Base-by-base conservation (phyloP, 2,888 invertebrate species). In the Heliconius ethilla region DNA sequence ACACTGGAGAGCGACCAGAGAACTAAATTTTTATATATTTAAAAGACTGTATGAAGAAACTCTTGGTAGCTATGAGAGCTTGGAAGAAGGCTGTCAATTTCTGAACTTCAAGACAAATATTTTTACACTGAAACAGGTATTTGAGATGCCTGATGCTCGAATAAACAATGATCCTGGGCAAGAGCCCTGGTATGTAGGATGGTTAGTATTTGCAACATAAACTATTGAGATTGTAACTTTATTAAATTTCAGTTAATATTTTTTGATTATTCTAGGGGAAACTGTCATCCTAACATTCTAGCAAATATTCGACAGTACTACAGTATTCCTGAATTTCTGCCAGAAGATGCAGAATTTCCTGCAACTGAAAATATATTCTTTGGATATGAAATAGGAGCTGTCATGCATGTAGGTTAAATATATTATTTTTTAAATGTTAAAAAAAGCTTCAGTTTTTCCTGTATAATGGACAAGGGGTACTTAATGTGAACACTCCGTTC, bases 311-410 rank as follows among this genome's bases (percentile, higher is more conserved):
- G 97, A 78, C 94, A 96, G 85, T 96, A 97, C 88, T 98, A 98
- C 89, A 95, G 96, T 62, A 94, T 97, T 77, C 98, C 98, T 45
- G 96, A 97, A 84, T 98, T 99, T 91, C 93, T 99, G 82, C 98
- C 98, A 3, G 95, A 96, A 78, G 97, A 98, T 91, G 97, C 98
- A n/a, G 98, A 98, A 90, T 96, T 97, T 86, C 97, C 98, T 75
- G 96, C 96, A 63, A 96, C 97, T 72, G 98, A 98, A 92, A 98
- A 98, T 94, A 97, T 98, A 83, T 98, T 99, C 90, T 96, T 98
- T 95, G 98, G 98, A 67, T 98, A 97, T 86, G 97, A 98, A 85
- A 97, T 97, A 86, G 98, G 98, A 78, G 98, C 98, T 78, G 96
- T 97, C 79, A 97, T 98, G 97, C 98, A 98, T 95, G 97, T 98